Conservation (phyloP, 2,113 vertebrate species). For the Gavia stellata region DNA sequence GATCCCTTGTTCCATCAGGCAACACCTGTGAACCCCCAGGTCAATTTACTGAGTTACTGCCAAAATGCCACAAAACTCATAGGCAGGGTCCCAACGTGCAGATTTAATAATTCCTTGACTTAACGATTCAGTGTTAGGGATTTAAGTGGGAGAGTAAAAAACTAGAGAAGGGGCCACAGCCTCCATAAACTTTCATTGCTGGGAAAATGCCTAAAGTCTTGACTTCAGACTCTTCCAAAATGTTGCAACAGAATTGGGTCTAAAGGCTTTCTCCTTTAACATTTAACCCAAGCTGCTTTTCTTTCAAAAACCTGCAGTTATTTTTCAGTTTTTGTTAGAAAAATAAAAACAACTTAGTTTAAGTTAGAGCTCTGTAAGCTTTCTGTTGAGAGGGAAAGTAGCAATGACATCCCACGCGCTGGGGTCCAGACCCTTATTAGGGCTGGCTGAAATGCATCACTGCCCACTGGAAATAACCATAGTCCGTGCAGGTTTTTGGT, state of each 20-base stretch:
- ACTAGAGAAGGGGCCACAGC: neutral
- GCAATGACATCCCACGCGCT: neutral
- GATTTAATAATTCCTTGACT: neutral
- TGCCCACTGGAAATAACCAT: neutral
- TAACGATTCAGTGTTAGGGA: neutral
- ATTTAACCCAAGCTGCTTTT: neutral
- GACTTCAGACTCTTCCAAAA: neutral
- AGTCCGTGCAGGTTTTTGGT: neutral
- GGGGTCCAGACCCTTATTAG: neutral
- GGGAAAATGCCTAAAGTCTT: neutral
- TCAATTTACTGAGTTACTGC: neutral
- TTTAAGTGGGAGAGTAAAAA: neutral
- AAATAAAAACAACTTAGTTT: neutral
- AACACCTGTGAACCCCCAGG: neutral
- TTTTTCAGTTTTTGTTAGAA: neutral
- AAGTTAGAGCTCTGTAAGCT: neutral
- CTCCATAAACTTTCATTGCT: neutral
- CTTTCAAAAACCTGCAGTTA: neutral
- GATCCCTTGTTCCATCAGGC: neutral
- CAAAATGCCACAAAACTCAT: neutral
- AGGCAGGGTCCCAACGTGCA: neutral
- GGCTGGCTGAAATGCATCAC: neutral
- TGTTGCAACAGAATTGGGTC: neutral
- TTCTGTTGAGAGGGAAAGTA: neutral
- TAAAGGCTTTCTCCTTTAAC: neutral